A percentile compares a stretch with the other conserved stretches of the same genome.
phyloP scores from a whole-genome alignment of 2,888 invertebrate genomes.

The Seira ritae region DNA sequence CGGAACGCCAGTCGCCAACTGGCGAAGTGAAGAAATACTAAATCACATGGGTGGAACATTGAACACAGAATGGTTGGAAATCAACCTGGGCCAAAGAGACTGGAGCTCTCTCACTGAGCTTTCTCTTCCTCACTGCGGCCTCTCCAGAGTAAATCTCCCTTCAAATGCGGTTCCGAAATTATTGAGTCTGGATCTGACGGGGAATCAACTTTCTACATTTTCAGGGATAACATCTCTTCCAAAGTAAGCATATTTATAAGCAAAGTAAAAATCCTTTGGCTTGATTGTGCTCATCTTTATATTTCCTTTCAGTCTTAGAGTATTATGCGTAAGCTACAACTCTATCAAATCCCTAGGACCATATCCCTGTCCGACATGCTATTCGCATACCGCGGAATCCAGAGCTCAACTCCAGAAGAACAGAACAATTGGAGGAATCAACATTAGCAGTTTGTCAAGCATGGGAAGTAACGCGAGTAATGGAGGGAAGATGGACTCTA shows the following conservation, averaged over 20 bases:
- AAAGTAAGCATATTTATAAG: conserved; percentile 45
- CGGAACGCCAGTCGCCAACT: conserved; percentile 59
- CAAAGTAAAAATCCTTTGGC: not conserved
- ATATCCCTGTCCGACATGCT: conserved; percentile 62
- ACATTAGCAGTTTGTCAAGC: conserved; percentile 13
- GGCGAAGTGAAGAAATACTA: conserved; percentile 63
- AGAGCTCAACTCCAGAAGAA: conserved; percentile 52
- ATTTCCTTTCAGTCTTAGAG: conserved; percentile 44
- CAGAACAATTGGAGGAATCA: not conserved
- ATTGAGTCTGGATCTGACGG: conserved; percentile 66
- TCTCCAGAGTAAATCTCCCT: conserved; percentile 67
- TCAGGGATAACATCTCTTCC: conserved; percentile 66
- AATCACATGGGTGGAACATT: conserved; percentile 63
- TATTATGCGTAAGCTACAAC: conserved; percentile 63
- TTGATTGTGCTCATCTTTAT: not conserved
- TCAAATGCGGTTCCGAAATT: conserved; percentile 63
- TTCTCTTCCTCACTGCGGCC: conserved; percentile 66
- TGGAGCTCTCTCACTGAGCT: conserved; percentile 67
- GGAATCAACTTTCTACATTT: conserved; percentile 66
- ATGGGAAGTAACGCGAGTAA: not conserved
- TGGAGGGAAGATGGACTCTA: not conserved
- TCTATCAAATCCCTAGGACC: conserved; percentile 54
- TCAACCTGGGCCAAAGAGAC: conserved; percentile 66
- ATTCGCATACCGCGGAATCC: conserved; percentile 51
- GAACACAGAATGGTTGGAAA: conserved; percentile 68